Percentiles rank a stretch among this genome's conserved stretches.
Evolutionary conservation across 2,113 vertebrate species (phyloP).

Genomic region (Apaloderma vittatum): DNA sequence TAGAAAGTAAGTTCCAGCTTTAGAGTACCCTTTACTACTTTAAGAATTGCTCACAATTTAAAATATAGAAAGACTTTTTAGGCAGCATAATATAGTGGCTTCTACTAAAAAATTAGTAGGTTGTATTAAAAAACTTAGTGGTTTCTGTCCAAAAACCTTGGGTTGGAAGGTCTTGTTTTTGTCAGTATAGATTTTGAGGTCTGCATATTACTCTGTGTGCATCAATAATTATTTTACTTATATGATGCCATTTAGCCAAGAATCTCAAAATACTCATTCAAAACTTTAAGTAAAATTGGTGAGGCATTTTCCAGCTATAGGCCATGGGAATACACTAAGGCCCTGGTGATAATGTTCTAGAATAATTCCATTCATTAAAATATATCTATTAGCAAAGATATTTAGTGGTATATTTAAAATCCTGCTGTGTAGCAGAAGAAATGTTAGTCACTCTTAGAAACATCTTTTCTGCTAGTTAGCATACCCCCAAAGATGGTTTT

Average conservation of each 20-base stretch:
- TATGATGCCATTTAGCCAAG: neutral
- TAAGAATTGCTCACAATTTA: neutral
- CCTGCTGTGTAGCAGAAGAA: neutral
- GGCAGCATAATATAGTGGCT: neutral
- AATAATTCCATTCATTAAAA: neutral
- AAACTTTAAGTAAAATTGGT: neutral
- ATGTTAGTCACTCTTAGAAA: neutral
- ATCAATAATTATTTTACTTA: neutral
- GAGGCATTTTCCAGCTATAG: neutral
- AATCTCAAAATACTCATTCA: neutral
- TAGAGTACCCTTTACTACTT: neutral
- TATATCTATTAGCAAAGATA: neutral
- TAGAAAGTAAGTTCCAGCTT: neutral
- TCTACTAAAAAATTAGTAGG: neutral
- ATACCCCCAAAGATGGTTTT: neutral
- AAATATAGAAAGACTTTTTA: neutral
- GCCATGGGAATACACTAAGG: neutral
- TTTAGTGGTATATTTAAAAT: neutral
- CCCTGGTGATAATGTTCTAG: neutral
- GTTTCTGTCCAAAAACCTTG: neutral
- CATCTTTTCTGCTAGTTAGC: neutral
- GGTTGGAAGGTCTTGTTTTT: neutral
- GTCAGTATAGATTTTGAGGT: neutral
- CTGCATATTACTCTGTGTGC: neutral
- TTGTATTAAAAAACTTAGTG: neutral